A percentile compares a stretch with the other conserved stretches of the same genome.
phyloP scores from a whole-genome alignment of 1,140 invertebrate species.

The Daktulosphaira vitifoliae region DNA sequence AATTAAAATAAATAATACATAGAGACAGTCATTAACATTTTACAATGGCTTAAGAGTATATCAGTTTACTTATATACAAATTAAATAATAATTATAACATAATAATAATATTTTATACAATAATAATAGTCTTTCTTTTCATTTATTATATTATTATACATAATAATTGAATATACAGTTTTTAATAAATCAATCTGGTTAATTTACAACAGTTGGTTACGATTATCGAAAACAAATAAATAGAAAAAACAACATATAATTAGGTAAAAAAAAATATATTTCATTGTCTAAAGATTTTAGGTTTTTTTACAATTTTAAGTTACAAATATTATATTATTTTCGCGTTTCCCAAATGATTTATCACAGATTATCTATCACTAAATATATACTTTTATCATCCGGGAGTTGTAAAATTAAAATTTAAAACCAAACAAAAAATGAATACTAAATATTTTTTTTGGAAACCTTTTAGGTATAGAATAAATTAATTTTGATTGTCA shows the following conservation, averaged over 20 bases:
- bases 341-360: slow-evolving; percentile 6
- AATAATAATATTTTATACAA: neutral
- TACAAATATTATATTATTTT: neutral
- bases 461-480: too few species aligned
- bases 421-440: neutral
- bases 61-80: slow-evolving; percentile 24
- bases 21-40: slow-evolving; percentile 15
- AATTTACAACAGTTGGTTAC: too few species aligned
- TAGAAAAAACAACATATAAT: neutral
- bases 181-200: too few species aligned
- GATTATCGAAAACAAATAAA: neutral
- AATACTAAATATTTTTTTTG: neutral
- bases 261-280: neutral
- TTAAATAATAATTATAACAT: slow-evolving; percentile 19
- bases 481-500: slow-evolving; percentile 33
- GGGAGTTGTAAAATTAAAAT: neutral
- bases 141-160: neutral
- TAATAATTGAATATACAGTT: neutral
- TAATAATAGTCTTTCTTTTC: slow-evolving; percentile 22
- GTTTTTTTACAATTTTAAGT: too few species aligned
- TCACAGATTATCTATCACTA: slow-evolving; percentile 32
- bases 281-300: neutral
- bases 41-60: slow-evolving; percentile 13
- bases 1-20: slow-evolving; percentile 8
- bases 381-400: slow-evolving; percentile 8